Percentiles rank a stretch among this genome's conserved stretches.
phyloP scores from a whole-genome alignment of 2,797 vertebrate genomes.

The Pygocentrus nattereri region DNA sequence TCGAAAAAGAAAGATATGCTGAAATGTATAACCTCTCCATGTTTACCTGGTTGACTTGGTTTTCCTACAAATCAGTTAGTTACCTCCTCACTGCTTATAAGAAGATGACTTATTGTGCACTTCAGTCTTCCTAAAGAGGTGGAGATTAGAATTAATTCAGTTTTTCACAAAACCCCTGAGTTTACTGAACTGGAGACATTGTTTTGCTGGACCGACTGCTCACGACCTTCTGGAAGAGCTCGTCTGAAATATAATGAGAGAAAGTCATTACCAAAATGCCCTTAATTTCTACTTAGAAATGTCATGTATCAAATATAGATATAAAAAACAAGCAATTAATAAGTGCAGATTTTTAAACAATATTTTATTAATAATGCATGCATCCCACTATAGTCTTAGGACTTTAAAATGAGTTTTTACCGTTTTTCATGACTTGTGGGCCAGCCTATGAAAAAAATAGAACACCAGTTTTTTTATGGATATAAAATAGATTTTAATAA shows the following conservation, averaged over 20 bases:
- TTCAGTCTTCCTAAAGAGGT: conserved; percentile 24
- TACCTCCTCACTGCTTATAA: conserved; percentile 47
- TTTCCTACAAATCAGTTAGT: conserved; percentile 51
- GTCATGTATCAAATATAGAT: neutral
- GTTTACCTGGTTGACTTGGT: conserved; percentile 30
- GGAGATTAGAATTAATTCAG: conserved; percentile 30
- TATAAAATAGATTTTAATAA: neutral
- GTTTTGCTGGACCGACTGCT: conserved; percentile 76
- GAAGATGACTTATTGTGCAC: conserved; percentile 41
- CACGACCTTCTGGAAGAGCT: conserved; percentile 76
- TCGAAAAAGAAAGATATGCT: conserved; percentile 52
- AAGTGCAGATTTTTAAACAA: neutral
- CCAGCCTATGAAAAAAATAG: conserved; percentile 62
- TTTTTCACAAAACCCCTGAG: conserved; percentile 17
- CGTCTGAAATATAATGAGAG: conserved; percentile 64
- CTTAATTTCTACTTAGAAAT: neutral
- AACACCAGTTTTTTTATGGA: neutral
- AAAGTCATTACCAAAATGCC: neutral
- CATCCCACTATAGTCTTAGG: neutral
- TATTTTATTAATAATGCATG: neutral
- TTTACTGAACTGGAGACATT: conserved; percentile 68
- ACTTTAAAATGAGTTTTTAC: conserved; percentile 61
- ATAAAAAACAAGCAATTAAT: neutral
- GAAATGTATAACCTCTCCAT: conserved; percentile 32
- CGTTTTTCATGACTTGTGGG: conserved; percentile 70